phyloP scores from a whole-genome alignment of 2,888 invertebrate species.

The Noctua fimbriata region DNA sequence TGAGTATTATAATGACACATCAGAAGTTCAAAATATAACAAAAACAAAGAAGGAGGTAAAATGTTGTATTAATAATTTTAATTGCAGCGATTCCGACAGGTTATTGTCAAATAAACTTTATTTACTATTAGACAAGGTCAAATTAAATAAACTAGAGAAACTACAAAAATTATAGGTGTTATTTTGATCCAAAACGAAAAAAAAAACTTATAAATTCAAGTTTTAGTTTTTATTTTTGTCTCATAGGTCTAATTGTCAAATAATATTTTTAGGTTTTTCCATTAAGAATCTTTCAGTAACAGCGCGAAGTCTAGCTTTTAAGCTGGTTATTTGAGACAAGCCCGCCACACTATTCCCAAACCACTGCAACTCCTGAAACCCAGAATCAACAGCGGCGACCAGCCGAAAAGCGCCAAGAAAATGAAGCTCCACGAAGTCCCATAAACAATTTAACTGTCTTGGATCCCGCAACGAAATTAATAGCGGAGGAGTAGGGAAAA shows the following conservation, averaged over 20 bases:
- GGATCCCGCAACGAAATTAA: too few relatives aligned
- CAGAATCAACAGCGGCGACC: too few relatives aligned
- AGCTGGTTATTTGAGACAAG: neutral
- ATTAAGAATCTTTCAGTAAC: neutral
- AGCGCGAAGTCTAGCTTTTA: neutral
- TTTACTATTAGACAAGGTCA: neutral
- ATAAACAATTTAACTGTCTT: too few relatives aligned
- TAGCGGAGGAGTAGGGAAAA: too few relatives aligned
- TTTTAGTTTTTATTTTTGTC: neutral
- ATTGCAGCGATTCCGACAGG: neutral
- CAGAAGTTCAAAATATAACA: conserved; percentile 4
- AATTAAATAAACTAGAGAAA: neutral
- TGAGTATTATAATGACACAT: conserved; percentile 16
- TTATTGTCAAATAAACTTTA: neutral
- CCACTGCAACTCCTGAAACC: too few relatives aligned
- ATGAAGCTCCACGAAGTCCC: too few relatives aligned
- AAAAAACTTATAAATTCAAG: neutral
- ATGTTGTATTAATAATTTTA: neutral
- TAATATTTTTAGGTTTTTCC: neutral
- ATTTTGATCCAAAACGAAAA: neutral
- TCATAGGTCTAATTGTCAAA: neutral
- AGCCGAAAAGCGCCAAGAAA: too few relatives aligned
- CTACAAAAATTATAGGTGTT: neutral
- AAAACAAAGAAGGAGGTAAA: conserved; percentile 21
- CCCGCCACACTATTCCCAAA: too few relatives aligned